Conservation (phyloP, 35 echinoderm and acorn worm species). For the Apostichopus japonicus region DNA sequence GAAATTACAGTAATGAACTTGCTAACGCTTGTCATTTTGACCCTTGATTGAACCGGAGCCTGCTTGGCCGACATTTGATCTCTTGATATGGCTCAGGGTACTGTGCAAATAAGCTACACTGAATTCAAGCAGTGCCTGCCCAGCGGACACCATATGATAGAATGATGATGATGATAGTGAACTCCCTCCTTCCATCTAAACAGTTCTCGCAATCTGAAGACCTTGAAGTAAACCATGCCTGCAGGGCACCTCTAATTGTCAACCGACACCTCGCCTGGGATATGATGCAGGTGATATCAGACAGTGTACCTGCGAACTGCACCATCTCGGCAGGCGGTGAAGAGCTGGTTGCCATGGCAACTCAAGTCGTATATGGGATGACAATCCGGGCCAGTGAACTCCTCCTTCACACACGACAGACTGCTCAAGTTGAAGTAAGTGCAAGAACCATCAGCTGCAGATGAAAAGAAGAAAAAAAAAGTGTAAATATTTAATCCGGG, state of each 20-base stretch:
- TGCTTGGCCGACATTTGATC: too few species aligned
- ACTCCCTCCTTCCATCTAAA: too few species aligned
- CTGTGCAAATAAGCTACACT: too few species aligned
- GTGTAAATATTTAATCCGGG: not conserved
- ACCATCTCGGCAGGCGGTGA: conserved; percentile 82
- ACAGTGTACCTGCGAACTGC: conserved; percentile 80
- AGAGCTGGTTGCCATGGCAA: conserved; percentile 70
- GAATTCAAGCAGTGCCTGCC: too few species aligned
- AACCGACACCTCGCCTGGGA: conserved; percentile 23
- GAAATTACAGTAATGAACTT: too few species aligned
- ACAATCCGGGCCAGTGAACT: conserved; percentile 92
- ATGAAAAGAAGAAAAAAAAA: not conserved
- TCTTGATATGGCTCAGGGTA: too few species aligned
- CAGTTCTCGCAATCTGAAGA: not conserved
- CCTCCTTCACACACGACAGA: conserved; percentile 6
- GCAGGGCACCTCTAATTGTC: not conserved
- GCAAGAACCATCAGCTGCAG: conserved; percentile 79
- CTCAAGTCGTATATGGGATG: conserved; percentile 78
- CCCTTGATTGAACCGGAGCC: too few species aligned
- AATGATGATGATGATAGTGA: too few species aligned
- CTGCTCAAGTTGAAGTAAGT: conserved; percentile 60
- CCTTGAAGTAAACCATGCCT: not conserved
- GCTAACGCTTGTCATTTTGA: too few species aligned
- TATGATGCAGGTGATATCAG: conserved; percentile 31
- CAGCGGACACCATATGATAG: too few species aligned